Evolutionary conservation across 2,888 invertebrate species (phyloP).

Genomic region (Lithodes maja): DNA sequence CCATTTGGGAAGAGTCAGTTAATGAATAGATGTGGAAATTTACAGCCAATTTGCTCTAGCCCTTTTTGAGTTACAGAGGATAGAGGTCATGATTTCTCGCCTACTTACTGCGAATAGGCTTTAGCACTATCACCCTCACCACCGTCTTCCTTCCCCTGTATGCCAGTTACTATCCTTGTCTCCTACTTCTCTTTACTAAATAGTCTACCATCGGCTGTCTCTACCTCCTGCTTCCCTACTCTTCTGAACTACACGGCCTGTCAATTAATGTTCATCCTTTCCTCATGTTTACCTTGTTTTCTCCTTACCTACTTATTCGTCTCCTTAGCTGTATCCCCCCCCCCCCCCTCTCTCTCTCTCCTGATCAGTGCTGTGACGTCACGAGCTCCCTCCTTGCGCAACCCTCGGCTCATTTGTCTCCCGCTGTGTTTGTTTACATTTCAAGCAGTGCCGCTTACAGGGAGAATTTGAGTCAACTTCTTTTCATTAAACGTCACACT

Average conservation of each 20-base stretch:
- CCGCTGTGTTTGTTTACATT: conserved; percentile 35
- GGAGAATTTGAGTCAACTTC: background rate
- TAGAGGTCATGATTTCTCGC: too few relatives aligned
- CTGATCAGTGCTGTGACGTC: background rate
- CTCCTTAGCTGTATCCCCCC: background rate
- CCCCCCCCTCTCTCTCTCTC: background rate
- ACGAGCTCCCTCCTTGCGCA: background rate
- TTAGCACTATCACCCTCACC: too few relatives aligned
- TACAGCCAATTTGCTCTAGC: too few relatives aligned
- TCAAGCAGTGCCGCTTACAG: background rate
- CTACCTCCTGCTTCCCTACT: conserved; percentile 9
- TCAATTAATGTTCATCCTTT: too few relatives aligned
- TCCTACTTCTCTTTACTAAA: too few relatives aligned
- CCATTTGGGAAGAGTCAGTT: too few relatives aligned
- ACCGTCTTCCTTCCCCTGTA: too few relatives aligned
- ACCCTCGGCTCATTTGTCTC: conserved; percentile 27
- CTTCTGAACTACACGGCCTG: background rate
- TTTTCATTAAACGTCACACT: too few relatives aligned
- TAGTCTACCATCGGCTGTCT: background rate
- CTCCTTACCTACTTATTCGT: background rate
- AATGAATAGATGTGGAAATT: too few relatives aligned
- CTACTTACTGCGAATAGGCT: too few relatives aligned
- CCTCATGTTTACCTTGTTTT: background rate
- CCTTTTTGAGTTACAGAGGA: too few relatives aligned
- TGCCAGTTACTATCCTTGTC: too few relatives aligned